A percentile compares a stretch with the other conserved stretches of the same genome.
Conservation (phyloP, 2,113 vertebrate species). For the Dipodomys ordii region DNA sequence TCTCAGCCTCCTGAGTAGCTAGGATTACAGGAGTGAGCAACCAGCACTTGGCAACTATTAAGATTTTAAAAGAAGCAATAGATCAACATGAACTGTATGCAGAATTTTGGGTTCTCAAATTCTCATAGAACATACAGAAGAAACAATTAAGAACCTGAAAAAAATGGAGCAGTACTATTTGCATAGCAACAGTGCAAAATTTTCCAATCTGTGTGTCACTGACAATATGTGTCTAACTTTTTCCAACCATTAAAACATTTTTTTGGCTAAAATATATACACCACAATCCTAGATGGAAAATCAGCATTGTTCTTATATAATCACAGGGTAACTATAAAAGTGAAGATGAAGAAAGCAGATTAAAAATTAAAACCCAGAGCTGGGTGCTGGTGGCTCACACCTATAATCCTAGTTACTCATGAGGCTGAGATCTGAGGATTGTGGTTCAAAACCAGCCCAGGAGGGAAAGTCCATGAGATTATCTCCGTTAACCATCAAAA, state of each 20-base stretch:
- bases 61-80: not conserved
- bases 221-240: not conserved
- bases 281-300: not conserved
- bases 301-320: not conserved
- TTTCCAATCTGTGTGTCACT: not conserved
- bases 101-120: constrained; percentile 20
- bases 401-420: too few species aligned
- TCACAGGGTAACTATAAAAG: constrained; percentile 33
- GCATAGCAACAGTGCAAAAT: not conserved
- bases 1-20: too few species aligned
- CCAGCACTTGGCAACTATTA: not conserved
- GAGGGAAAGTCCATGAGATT: too few species aligned
- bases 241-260: not conserved
- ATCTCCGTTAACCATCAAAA: too few species aligned
- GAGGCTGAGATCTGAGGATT: too few species aligned
- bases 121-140: not conserved
- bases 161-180: not conserved
- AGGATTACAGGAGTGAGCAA: too few species aligned
- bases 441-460: too few species aligned
- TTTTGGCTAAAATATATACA: not conserved
- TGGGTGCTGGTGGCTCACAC: too few species aligned
- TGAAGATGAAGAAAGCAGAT: constrained; percentile 48
- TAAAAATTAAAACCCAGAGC: too few species aligned
- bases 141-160: not conserved
- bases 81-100: not conserved